Conservation (phyloP, 2,888 invertebrate genomes). For the Lasioglossum lativentre region DNA sequence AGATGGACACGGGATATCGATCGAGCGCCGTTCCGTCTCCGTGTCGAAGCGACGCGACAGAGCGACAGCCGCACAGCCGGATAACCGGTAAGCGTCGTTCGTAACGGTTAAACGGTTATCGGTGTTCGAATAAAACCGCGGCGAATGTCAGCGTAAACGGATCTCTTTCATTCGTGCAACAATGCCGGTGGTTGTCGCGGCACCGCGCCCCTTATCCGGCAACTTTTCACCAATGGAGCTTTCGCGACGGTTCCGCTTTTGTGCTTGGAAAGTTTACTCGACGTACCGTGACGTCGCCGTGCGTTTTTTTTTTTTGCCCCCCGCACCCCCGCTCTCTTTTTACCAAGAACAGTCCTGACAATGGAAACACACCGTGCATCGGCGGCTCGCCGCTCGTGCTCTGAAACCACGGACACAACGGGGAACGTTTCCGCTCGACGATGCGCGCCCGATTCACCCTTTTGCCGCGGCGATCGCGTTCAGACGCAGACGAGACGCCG, state of each 20-base stretch:
- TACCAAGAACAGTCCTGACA: background rate
- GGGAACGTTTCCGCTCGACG: background rate
- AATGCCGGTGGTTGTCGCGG: slow-evolving; percentile 56
- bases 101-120: background rate
- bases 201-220: slow-evolving; percentile 54
- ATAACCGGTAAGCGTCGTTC: background rate
- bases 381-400: background rate
- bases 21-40: background rate
- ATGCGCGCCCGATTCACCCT: background rate
- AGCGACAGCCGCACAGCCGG: background rate
- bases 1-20: background rate
- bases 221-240: slow-evolving; percentile 52
- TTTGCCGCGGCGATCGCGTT: background rate
- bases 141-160: slow-evolving; percentile 56
- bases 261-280: background rate
- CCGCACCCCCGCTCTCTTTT: background rate
- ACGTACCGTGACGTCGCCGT: background rate
- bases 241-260: background rate
- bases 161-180: slow-evolving; percentile 72
- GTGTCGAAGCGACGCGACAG: slow-evolving; percentile 4
- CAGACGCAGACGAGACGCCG: background rate
- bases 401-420: background rate
- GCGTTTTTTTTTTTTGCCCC: background rate
- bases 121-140: slow-evolving; percentile 4
- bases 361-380: background rate